Percentiles rank a stretch among this genome's conserved stretches.
Conservation (phyloP, 2,888 invertebrate species). For the Uloborus plumipes region DNA sequence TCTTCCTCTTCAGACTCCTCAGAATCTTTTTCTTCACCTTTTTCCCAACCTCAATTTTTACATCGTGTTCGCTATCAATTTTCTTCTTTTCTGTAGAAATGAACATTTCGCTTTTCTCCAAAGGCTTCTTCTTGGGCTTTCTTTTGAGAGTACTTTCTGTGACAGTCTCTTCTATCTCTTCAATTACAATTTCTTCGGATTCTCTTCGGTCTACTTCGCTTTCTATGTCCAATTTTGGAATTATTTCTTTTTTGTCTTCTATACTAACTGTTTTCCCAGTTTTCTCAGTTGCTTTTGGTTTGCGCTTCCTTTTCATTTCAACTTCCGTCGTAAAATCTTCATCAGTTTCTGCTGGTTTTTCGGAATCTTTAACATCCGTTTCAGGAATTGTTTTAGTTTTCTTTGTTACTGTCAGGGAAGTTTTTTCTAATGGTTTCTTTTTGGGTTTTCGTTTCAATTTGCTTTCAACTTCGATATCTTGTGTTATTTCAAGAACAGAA, state of each 20-base stretch:
- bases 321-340: neutral
- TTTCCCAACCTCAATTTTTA: neutral
- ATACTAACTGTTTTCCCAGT: too few relatives aligned
- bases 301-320: too few relatives aligned
- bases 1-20: neutral
- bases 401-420: neutral
- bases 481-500: neutral
- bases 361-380: neutral
- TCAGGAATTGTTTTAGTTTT: neutral
- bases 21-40: neutral
- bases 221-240: too few relatives aligned
- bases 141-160: neutral
- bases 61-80: neutral
- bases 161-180: neutral
- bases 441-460: conserved; percentile 24
- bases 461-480: neutral
- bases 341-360: neutral
- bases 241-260: too few relatives aligned
- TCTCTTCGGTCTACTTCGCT: too few relatives aligned
- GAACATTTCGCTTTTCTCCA: conserved; percentile 4
- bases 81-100: conserved; percentile 2
- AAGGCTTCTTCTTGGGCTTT: conserved; percentile 14
- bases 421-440: conserved; percentile 30
- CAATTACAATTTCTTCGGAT: too few relatives aligned
- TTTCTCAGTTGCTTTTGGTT: too few relatives aligned